Percentiles rank a stretch among this genome's conserved stretches.
These are phyloP conservation scores for Leptinotarsa tumamoca DNA, from an alignment of 2,888 invertebrate species.

Conservation along the genomic window DNA sequence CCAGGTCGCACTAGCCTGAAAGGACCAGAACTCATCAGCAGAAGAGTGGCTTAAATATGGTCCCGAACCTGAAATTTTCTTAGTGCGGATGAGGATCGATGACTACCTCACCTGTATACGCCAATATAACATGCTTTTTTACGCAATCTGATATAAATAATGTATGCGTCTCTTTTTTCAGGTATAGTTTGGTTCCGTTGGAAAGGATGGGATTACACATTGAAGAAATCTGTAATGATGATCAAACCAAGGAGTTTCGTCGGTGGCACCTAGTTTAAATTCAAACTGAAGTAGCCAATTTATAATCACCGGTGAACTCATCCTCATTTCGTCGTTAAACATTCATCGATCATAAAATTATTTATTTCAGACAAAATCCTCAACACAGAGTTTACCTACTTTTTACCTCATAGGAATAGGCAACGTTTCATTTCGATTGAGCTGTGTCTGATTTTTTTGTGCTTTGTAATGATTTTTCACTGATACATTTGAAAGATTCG, in stretches of 20 bases:
- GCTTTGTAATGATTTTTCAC: too few species aligned
- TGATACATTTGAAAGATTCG: too few species aligned
- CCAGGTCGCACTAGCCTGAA: too few species aligned
- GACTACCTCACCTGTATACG: too few species aligned
- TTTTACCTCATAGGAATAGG: constrained; percentile 44
- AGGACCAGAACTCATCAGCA: too few species aligned
- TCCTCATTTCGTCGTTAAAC: constrained; percentile 39
- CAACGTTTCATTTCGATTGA: constrained; percentile 20
- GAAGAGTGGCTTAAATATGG: too few species aligned
- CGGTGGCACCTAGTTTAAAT: constrained; percentile 58
- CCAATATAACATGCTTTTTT: too few species aligned
- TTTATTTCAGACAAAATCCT: constrained; percentile 21
- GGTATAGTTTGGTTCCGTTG: constrained; percentile 96
- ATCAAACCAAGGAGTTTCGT: constrained; percentile 83
- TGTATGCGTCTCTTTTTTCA: constrained; percentile 57
- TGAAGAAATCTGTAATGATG: constrained; percentile 92
- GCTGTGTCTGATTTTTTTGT: background rate
- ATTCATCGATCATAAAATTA: constrained; percentile 27
- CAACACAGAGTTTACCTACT: constrained; percentile 28
- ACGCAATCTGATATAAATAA: background rate
- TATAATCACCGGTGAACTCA: constrained; percentile 57
- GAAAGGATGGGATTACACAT: constrained; percentile 94
- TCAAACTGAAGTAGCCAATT: constrained; percentile 52
- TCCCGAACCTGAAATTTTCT: too few species aligned
- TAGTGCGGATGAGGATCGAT: too few species aligned